These are phyloP conservation scores for Epinotia brunnichana DNA, from an alignment of 2,888 invertebrate genomes.

Conservation along the genomic window DNA sequence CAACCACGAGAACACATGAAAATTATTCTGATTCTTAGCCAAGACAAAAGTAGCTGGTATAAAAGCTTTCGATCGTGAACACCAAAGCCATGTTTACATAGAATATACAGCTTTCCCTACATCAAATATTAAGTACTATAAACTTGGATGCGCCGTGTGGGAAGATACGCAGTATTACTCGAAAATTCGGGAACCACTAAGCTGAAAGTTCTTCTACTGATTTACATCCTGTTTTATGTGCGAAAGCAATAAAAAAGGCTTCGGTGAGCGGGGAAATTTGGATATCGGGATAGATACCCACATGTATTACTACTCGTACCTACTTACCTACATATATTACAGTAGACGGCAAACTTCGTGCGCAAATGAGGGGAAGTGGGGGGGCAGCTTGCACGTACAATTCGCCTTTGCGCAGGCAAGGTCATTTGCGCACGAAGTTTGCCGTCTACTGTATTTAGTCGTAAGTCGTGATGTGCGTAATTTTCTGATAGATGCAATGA, in stretches of 20 bases:
- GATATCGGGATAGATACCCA: background rate
- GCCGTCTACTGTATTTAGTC: too few species aligned
- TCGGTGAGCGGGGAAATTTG: constrained; percentile 6
- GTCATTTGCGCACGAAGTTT: too few species aligned
- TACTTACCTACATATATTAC: background rate
- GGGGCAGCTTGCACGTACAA: too few species aligned
- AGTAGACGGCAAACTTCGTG: too few species aligned
- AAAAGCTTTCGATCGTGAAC: background rate
- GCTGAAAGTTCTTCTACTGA: constrained; percentile 27
- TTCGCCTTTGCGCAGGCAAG: too few species aligned
- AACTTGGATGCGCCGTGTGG: constrained; percentile 4
- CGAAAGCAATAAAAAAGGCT: constrained; percentile 24
- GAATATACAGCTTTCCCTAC: background rate
- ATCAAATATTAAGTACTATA: constrained; percentile 17
- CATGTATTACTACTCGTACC: too few species aligned
- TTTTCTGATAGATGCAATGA: background rate
- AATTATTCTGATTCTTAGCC: too few species aligned
- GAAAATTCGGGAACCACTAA: constrained; percentile 30
- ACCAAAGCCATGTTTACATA: background rate
- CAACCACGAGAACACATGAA: too few species aligned
- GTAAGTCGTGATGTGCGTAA: background rate
- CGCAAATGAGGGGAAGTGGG: too few species aligned
- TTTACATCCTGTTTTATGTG: constrained; percentile 31
- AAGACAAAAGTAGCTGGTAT: too few species aligned
- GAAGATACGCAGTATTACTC: constrained; percentile 15